Evolutionary conservation across 2,113 vertebrate species (phyloP).

Genomic region (Pelodiscus sinensis): DNA sequence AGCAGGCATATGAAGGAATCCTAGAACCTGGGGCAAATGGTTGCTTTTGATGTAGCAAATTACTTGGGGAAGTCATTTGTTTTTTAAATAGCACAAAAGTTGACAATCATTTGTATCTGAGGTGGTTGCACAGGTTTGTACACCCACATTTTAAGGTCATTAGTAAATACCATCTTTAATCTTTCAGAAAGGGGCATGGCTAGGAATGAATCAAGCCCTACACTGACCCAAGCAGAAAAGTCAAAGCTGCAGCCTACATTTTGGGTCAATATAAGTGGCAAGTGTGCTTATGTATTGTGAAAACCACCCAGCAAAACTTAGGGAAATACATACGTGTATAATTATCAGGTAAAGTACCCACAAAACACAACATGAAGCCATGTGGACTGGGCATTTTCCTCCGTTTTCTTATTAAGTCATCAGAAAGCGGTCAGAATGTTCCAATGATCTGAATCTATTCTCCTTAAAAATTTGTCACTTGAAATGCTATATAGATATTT

Average conservation of each 20-base stretch:
- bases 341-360: background rate
- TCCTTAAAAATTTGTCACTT: background rate
- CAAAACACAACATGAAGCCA: background rate
- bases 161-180: conserved; percentile 31
- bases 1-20: background rate
- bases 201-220: background rate
- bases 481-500: background rate
- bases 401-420: background rate
- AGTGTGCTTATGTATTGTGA: conserved; percentile 31
- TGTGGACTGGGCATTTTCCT: background rate
- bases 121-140: background rate
- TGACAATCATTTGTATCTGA: background rate
- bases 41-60: conserved; percentile 12
- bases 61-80: background rate
- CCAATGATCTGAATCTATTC: background rate
- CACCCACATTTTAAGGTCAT: conserved; percentile 12
- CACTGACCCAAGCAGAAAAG: background rate
- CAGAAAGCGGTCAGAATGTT: background rate
- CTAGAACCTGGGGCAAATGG: background rate
- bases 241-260: background rate
- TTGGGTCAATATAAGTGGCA: conserved; percentile 6
- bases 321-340: background rate
- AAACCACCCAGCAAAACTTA: background rate
- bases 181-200: background rate
- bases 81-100: conserved; percentile 32